These are phyloP conservation scores for Osmerus eperlanus DNA, from an alignment of 2,113 vertebrate species.

Conservation along the genomic window DNA sequence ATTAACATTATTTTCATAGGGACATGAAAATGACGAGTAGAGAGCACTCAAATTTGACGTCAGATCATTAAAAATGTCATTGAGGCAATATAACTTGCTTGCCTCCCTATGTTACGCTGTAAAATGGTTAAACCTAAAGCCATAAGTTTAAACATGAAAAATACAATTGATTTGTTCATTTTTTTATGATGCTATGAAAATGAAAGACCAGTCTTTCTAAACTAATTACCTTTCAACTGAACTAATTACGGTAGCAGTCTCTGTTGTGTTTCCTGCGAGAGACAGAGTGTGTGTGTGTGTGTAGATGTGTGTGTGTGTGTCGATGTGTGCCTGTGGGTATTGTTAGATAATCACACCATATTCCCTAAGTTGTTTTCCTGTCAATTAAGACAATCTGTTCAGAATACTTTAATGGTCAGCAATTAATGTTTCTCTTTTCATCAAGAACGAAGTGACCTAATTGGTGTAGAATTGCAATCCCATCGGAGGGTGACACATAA, in stretches of 20 bases:
- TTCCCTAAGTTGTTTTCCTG: conserved; percentile 22
- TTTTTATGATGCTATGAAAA: conserved; percentile 38
- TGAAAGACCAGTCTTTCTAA: conserved; percentile 27
- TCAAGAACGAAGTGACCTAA: conserved; percentile 17
- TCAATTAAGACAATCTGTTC: conserved; percentile 33
- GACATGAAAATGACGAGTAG: conserved; percentile 16
- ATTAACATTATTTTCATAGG: not conserved
- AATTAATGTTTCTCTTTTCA: conserved; percentile 19
- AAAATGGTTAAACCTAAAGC: conserved; percentile 33
- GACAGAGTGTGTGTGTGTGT: not conserved
- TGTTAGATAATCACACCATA: conserved; percentile 5
- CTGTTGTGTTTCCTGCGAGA: conserved; percentile 17
- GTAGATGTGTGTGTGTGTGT: conserved; percentile 10
- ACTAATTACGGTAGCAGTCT: conserved; percentile 27
- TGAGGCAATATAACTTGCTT: conserved; percentile 18
- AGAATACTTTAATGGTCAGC: conserved; percentile 21
- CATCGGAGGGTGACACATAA: conserved; percentile 16
- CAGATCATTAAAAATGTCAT: conserved; percentile 19
- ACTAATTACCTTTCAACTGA: conserved; percentile 30
- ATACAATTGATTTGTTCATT: conserved; percentile 26
- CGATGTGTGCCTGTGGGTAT: conserved; percentile 15
- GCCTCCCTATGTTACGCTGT: not conserved
- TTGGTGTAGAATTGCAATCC: conserved; percentile 29
- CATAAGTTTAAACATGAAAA: conserved; percentile 28
- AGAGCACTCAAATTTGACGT: conserved; percentile 16